Conservation (phyloP, 2,797 vertebrate species). For the Nasua narica region DNA sequence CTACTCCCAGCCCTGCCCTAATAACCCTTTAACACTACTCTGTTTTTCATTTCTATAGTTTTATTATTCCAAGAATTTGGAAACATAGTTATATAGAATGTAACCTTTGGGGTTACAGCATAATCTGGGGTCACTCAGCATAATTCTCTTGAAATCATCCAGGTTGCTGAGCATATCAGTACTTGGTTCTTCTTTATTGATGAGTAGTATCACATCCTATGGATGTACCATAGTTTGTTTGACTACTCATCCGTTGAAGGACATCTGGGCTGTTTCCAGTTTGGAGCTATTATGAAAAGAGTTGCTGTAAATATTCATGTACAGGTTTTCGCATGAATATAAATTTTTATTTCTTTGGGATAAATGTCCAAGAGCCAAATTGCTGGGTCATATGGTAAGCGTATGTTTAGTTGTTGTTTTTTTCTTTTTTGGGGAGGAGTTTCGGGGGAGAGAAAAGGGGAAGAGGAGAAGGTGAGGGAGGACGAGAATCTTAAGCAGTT, state of each 20-base stretch:
- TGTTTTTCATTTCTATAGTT: neutral
- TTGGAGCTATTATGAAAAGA: neutral
- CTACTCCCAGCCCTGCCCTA: rapidly evolving
- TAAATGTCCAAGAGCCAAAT: neutral
- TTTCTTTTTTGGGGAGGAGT: neutral
- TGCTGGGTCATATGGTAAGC: neutral
- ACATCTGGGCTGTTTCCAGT: neutral
- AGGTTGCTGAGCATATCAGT: neutral
- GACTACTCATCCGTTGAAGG: neutral
- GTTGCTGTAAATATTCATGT: neutral
- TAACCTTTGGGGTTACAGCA: neutral
- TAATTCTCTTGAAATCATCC: neutral
- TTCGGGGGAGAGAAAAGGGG: neutral
- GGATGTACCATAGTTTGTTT: neutral
- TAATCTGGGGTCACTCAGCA: neutral
- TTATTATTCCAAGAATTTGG: neutral
- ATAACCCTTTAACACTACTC: neutral
- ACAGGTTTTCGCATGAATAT: neutral
- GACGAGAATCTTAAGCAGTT: neutral
- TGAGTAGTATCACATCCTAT: neutral
- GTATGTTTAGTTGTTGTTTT: neutral
- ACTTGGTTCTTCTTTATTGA: neutral
- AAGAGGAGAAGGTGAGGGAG: neutral
- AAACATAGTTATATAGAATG: neutral
- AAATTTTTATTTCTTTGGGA: neutral